Base-by-base conservation (phyloP, 30 jellyfish, hydroid and myxozoan species). In the Aurelia aurita region DNA sequence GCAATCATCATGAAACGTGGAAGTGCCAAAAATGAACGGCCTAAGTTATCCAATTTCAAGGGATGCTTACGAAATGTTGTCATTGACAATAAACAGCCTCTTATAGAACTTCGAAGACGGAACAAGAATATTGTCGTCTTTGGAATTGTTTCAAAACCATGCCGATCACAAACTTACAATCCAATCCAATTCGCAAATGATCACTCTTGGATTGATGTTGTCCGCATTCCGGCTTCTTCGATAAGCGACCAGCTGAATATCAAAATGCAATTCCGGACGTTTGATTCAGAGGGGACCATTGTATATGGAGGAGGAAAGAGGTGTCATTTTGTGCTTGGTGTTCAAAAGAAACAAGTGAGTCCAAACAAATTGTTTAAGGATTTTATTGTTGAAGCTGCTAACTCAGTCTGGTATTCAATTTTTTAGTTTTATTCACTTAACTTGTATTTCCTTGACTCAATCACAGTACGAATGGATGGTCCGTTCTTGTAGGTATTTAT, bases 101-200 rank as follows among this genome's bases (percentile, higher is more conserved):
- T 88, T 1, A 54, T 13, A 18, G 86, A 66, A 23, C 65, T 69
- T 58, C 35, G 74, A 58, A 80, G 47, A 44, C 71, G 80, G 3
- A 75, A 88, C 69, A 59, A 62, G 75, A 72, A 79, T 20, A 45
- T 88, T n/a, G 81, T 53, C 6, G 59, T 71, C 11, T 20, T n/a
- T 44, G 97, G 97, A 23, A 51, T 28, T 27, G 71, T 54, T 1
- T 34, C 84, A 3, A 21, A 64, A 14, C 83, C 84, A 0, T 79
- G 92, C 57, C 92, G 60, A 10, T 12, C 62, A 2, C 65, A 39
- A 7, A 69, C 22, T 1, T 88, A 62, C 76, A 54, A 79, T n/a
- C 97, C 97, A 15, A 29, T 88, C 43, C 92, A 88, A 21, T 88
- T 88, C 64, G 76, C 92, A 29, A 88, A 60, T 27, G 89, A 84